Evolutionary conservation across 1,140 invertebrate species (phyloP).

Genomic region (Drosophila sp.): DNA sequence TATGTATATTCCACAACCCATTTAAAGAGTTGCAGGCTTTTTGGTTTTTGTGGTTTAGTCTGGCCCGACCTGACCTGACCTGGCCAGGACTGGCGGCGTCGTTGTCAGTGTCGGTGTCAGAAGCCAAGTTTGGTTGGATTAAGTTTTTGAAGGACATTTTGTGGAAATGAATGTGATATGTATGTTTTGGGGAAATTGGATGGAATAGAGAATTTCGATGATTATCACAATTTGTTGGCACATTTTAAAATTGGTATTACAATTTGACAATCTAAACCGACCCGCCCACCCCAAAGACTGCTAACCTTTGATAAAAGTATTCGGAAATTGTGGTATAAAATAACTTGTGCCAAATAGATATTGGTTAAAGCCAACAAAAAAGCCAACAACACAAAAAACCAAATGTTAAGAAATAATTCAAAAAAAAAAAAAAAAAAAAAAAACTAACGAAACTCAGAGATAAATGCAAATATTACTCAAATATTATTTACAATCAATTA

Average conservation of each 20-base stretch:
- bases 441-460: slow-evolving; percentile 29
- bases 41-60: not conserved
- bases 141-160: slow-evolving; percentile 13
- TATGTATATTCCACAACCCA: not conserved
- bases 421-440: slow-evolving; percentile 12
- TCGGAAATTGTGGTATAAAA: no score
- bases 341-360: no score
- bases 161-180: not conserved
- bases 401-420: not conserved
- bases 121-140: slow-evolving; percentile 9
- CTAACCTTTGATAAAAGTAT: no score
- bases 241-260: slow-evolving; percentile 1
- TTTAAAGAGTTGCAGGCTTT: slow-evolving; percentile 7
- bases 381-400: no score
- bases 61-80: no score
- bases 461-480: slow-evolving; percentile 16
- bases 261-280: not conserved
- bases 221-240: slow-evolving; percentile 1
- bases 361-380: no score
- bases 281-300: no score
- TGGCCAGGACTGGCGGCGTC: no score
- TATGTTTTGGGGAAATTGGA: not conserved
- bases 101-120: not conserved
- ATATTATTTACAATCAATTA: slow-evolving; percentile 35
- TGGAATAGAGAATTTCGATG: not conserved